phyloP scores from a whole-genome alignment of 2,797 vertebrate genomes.

The Danio tinwini region DNA sequence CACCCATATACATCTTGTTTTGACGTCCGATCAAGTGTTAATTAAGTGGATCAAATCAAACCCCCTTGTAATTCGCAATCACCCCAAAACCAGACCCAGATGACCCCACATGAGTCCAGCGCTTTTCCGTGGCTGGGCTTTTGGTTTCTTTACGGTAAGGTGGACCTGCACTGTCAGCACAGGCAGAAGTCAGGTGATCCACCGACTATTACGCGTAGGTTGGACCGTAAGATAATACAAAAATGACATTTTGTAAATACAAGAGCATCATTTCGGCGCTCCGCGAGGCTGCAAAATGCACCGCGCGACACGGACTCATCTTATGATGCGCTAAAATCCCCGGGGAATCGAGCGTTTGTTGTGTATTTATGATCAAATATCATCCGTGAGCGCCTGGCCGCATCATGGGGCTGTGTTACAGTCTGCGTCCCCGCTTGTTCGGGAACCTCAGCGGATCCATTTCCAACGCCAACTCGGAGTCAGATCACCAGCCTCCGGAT shows the following conservation, averaged over 20 bases:
- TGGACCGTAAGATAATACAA: slow-evolving; percentile 79
- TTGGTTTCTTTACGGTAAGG: slow-evolving; percentile 87
- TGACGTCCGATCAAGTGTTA: too few relatives aligned
- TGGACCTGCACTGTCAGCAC: slow-evolving; percentile 84
- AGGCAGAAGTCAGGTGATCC: slow-evolving; percentile 85
- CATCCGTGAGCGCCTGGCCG: slow-evolving; percentile 72
- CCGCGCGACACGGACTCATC: slow-evolving; percentile 64
- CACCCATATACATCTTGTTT: too few relatives aligned
- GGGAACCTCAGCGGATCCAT: slow-evolving; percentile 86
- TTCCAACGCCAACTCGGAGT: slow-evolving; percentile 84
- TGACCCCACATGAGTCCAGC: background rate
- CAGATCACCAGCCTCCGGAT: slow-evolving; percentile 80
- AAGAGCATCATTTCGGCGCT: slow-evolving; percentile 77
- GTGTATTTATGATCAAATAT: slow-evolving; percentile 64
- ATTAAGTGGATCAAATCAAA: too few relatives aligned
- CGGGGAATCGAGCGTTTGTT: slow-evolving; percentile 59
- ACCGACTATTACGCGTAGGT: slow-evolving; percentile 73
- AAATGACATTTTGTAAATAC: slow-evolving; percentile 87
- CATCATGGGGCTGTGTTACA: slow-evolving; percentile 96
- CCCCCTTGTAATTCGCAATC: too few relatives aligned
- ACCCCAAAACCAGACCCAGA: background rate
- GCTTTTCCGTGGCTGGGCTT: slow-evolving; percentile 67
- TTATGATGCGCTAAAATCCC: slow-evolving; percentile 72
- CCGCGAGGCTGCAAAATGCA: slow-evolving; percentile 68
- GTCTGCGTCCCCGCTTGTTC: slow-evolving; percentile 93